Evolutionary conservation across 2,113 vertebrate species (phyloP).

Genomic region (Lamprotornis superbus): DNA sequence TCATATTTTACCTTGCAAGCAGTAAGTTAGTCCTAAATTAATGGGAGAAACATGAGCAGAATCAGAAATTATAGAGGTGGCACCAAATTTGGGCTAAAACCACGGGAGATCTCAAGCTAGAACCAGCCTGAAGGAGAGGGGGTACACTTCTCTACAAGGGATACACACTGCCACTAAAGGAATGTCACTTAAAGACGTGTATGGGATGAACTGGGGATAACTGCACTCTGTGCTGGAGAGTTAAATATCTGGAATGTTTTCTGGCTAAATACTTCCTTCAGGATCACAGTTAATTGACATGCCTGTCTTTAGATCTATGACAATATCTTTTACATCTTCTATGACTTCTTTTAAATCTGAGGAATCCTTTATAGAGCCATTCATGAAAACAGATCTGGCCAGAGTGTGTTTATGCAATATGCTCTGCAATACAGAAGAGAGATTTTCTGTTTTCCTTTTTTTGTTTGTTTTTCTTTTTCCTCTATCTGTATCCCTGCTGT

Average conservation of each 20-base stretch:
- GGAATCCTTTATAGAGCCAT: background rate
- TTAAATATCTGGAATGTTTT: background rate
- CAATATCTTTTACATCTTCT: background rate
- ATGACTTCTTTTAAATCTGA: background rate
- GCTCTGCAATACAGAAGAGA: background rate
- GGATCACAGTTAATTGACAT: background rate
- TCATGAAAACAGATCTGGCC: background rate
- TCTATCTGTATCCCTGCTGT: background rate
- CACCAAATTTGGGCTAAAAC: background rate
- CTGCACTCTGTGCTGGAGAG: background rate
- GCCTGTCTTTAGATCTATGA: background rate
- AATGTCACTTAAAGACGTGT: background rate
- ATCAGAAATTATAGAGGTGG: background rate
- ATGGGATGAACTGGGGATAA: background rate
- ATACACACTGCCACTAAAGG: background rate
- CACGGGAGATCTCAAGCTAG: background rate
- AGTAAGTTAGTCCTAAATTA: background rate
- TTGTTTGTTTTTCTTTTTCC: fast-evolving
- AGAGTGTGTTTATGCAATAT: background rate
- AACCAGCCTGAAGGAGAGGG: background rate
- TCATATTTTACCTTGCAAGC: background rate
- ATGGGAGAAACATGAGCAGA: background rate
- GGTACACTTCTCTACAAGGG: background rate
- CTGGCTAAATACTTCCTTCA: background rate
- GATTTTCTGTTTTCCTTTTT: background rate